Conservation (phyloP, 2,797 vertebrate genomes). For the Onychomys leucogaster region DNA sequence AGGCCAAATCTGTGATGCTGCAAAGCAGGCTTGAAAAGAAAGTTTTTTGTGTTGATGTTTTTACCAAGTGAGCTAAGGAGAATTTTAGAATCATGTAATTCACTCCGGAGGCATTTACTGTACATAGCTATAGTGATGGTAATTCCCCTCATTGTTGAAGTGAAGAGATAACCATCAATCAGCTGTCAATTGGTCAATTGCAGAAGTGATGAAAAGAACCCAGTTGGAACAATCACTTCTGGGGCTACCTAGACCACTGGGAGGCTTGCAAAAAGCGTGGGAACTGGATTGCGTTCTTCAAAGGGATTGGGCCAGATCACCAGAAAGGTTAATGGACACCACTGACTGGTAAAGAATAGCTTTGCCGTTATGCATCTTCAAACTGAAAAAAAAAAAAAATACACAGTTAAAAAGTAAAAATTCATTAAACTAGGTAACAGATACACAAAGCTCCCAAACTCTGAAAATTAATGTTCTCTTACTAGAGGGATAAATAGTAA, state of each 20-base stretch:
- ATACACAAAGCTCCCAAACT: neutral
- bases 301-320: conserved; percentile 86
- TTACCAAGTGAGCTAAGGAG: conserved; percentile 93
- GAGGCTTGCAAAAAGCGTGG: conserved; percentile 92
- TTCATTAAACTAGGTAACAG: conserved; percentile 42
- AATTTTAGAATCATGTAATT: conserved; percentile 99
- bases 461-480: conserved; percentile 52
- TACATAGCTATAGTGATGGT: conserved; percentile 99
- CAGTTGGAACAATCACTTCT: conserved; percentile 93
- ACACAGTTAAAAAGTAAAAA: conserved; percentile 43
- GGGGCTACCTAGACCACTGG: conserved; percentile 95
- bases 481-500: conserved; percentile 42
- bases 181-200: conserved; percentile 99
- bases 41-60: conserved; percentile 94
- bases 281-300: conserved; percentile 88
- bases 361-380: conserved; percentile 44
- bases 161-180: conserved; percentile 99
- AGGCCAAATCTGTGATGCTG: conserved; percentile 94
- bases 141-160: conserved; percentile 97
- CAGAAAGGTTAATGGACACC: conserved; percentile 71
- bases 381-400: conserved; percentile 56
- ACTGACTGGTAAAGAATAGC: conserved; percentile 59
- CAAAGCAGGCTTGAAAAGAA: conserved; percentile 92
- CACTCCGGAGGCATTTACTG: conserved; percentile 99
- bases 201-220: conserved; percentile 95